Conservation (phyloP, 2,113 vertebrate genomes). For the Cyprinus carpio region DNA sequence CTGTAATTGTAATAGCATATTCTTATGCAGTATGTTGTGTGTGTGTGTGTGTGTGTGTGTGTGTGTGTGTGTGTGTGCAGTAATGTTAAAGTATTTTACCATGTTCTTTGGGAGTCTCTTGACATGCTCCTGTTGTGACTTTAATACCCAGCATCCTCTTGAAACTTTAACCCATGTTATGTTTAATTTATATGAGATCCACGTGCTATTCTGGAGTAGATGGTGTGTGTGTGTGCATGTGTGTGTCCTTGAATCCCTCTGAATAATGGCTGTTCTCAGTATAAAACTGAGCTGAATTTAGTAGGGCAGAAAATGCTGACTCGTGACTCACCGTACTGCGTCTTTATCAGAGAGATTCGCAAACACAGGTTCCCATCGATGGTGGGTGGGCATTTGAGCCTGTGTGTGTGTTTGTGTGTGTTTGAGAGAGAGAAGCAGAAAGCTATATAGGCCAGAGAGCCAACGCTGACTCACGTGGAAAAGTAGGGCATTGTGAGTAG, state of each 20-base stretch:
- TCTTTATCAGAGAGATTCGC: conserved; percentile 65
- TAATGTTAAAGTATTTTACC: not conserved
- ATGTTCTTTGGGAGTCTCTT: not conserved
- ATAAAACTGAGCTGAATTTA: conserved; percentile 73
- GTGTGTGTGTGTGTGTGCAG: not conserved
- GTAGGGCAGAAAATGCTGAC: conserved; percentile 76
- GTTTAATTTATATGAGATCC: not conserved
- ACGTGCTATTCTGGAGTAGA: not conserved
- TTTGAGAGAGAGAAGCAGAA: conserved; percentile 3
- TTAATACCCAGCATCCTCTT: conserved; percentile 45
- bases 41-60: not conserved
- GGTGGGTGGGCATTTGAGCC: not conserved
- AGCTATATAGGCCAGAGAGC: conserved; percentile 52
- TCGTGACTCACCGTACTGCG: conserved; percentile 69
- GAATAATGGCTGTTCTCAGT: conserved; percentile 24
- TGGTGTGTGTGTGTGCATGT: too few relatives aligned
- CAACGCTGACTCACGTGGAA: conserved; percentile 21
- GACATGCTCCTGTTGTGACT: conserved; percentile 14
- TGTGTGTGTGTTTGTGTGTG: conserved; percentile 44
- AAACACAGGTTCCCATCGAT: conserved; percentile 64
- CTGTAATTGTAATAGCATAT: not conserved
- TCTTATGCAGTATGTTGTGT: not conserved
- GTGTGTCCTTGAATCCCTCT: conserved; percentile 5
- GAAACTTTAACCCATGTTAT: conserved; percentile 37
- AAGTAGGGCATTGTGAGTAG: conserved; percentile 10